Conservation (phyloP, 92 coral and sea anemone genomes). For the Zoanthus sociatus region DNA sequence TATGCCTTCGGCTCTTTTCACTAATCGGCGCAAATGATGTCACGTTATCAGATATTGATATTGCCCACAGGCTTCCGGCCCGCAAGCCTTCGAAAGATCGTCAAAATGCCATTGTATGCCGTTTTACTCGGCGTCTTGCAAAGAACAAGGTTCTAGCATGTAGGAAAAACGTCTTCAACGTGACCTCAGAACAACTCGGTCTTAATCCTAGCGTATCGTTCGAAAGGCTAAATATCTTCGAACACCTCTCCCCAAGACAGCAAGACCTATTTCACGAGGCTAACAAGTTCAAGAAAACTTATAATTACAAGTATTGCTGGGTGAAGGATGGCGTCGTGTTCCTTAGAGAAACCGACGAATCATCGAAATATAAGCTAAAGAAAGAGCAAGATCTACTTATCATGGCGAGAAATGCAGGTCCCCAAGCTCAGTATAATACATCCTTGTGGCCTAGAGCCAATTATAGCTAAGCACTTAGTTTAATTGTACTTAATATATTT, state of each 20-base stretch:
- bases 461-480: neutral
- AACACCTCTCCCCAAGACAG: neutral
- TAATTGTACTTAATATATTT: neutral
- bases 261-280: neutral
- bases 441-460: neutral
- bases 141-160: constrained; percentile 14
- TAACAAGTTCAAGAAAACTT: neutral
- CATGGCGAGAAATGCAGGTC: neutral
- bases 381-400: neutral
- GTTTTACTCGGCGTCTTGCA: neutral
- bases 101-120: neutral
- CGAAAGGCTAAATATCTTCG: neutral
- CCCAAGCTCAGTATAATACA: constrained; percentile 3
- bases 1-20: neutral
- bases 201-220: neutral
- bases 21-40: neutral
- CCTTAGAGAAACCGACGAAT: neutral
- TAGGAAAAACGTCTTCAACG: neutral
- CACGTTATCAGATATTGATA: neutral
- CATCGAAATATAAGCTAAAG: neutral
- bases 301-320: neutral
- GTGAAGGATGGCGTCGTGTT: neutral
- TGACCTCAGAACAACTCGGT: neutral
- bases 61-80: neutral
- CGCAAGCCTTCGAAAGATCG: neutral